Evolutionary conservation across 1,140 invertebrate species (phyloP), one percentile per base, ranked within the genome.

Genomic region (Lerema accius): DNA sequence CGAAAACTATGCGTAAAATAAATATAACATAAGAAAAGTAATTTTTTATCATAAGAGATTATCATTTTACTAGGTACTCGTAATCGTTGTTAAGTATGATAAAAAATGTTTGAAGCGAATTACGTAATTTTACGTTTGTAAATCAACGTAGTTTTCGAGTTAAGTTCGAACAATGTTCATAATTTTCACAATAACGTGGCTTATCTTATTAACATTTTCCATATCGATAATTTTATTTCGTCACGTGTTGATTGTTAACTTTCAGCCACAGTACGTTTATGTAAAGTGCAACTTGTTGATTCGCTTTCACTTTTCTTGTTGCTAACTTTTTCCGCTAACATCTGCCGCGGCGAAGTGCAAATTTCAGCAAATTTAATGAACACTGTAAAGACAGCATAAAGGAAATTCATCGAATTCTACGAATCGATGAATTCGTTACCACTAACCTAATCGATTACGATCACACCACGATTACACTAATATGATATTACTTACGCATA

Each of bases 391-490:
- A 39, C 17, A 53, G 26, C 37, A 15, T 37, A 3, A 35, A 53
- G 11, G 0, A 40, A 53, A 23, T 53, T 40, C 9, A 40, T 10
- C 13, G 16, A 45, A 45, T 26, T 23, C 43, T 46, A 9, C 16
- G 19, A 45, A 56, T 56, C 53, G 40, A 55, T 55, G 37, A 56
- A 45, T 56, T 56, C 23, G 26, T 56, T 56, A 56, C 51, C 39
- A 43, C 19, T 19, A 43, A 56, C 28, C 51, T 39, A 43, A 56
- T 43, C 28, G 19, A 56, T 42, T 56, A 43, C 13, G 51, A 56
- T 56, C 51, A 56, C 23, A 56, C 26, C 39, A 43, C 51, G 51
- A 56, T 56, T 56, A 56, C 39, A 56, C 51, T n/a, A 56, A 56
- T 43, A 43, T 43, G 51, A 56, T 56, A 56, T 56, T 39, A 56